Evolutionary conservation across 2,113 vertebrate species (phyloP).

Genomic region (Electrona antarctica): DNA sequence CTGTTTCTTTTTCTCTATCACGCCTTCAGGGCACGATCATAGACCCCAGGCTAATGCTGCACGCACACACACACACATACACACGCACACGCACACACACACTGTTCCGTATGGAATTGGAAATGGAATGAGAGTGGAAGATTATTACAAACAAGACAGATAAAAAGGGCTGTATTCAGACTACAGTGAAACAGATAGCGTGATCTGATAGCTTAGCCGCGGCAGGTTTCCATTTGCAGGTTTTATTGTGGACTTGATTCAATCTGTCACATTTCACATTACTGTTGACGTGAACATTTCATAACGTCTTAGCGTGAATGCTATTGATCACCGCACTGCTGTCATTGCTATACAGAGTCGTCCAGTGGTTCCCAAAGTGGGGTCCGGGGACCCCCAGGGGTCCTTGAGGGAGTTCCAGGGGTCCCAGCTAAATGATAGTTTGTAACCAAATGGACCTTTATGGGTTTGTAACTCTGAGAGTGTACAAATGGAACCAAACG

Average conservation of each 20-base stretch:
- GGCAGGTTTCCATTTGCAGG: neutral
- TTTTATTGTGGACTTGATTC: neutral
- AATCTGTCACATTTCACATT: neutral
- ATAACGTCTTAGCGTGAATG: no score
- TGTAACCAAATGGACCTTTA: no score
- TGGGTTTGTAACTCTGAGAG: no score
- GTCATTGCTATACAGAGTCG: no score
- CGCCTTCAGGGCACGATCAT: slow-evolving; percentile 75
- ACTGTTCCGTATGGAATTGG: no score
- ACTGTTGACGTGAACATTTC: no score
- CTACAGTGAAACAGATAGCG: neutral
- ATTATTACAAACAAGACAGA: neutral
- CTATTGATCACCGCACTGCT: no score
- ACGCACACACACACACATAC: slow-evolving; percentile 2
- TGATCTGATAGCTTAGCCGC: neutral
- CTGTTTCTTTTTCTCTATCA: slow-evolving; percentile 72
- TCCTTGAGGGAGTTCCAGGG: neutral
- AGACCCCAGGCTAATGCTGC: slow-evolving; percentile 16
- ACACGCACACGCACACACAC: neutral
- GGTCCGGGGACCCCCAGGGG: no score
- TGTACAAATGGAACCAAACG: no score
- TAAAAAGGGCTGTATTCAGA: neutral
- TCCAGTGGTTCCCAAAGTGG: no score
- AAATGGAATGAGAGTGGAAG: neutral
- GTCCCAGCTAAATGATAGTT: no score